Percentiles rank a stretch among this genome's conserved stretches.
phyloP scores from a whole-genome alignment of 2,113 vertebrate species.

The Cairina moschata region DNA sequence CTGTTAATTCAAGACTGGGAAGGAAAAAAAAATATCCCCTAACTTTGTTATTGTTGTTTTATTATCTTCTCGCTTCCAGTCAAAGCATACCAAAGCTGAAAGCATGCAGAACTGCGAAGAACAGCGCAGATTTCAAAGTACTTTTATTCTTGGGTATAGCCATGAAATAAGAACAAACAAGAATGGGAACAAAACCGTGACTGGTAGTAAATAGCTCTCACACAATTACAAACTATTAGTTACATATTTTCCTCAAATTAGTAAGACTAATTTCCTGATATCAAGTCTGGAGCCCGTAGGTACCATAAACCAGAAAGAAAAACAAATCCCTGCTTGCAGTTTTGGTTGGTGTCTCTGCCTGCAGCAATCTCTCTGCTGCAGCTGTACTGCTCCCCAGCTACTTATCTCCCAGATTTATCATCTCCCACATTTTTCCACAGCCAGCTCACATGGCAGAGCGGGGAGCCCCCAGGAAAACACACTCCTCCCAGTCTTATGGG shows the following conservation, averaged over 20 bases:
- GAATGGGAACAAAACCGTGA: no score
- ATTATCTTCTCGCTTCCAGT: neutral
- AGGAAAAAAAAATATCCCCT: neutral
- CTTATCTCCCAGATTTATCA: neutral
- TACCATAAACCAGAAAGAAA: neutral
- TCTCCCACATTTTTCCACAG: neutral
- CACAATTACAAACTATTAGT: neutral
- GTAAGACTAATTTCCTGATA: neutral
- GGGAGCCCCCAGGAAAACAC: neutral
- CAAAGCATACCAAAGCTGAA: neutral
- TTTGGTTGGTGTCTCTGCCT: neutral
- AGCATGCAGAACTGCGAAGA: neutral
- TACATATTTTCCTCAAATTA: neutral
- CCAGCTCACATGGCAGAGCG: no score
- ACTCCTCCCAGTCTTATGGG: neutral
- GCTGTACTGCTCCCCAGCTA: neutral
- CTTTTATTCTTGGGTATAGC: neutral
- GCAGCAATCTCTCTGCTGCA: neutral
- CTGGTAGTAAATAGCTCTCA: neutral
- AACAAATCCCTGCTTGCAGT: neutral
- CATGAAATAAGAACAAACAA: neutral
- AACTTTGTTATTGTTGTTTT: neutral
- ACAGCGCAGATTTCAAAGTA: no score
- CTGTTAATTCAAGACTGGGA: no score
- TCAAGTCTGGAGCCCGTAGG: neutral